These are phyloP conservation scores for Hermatobates lingyangjiaoensis DNA, from an alignment of 1,140 invertebrate species.

Conservation along the genomic window DNA sequence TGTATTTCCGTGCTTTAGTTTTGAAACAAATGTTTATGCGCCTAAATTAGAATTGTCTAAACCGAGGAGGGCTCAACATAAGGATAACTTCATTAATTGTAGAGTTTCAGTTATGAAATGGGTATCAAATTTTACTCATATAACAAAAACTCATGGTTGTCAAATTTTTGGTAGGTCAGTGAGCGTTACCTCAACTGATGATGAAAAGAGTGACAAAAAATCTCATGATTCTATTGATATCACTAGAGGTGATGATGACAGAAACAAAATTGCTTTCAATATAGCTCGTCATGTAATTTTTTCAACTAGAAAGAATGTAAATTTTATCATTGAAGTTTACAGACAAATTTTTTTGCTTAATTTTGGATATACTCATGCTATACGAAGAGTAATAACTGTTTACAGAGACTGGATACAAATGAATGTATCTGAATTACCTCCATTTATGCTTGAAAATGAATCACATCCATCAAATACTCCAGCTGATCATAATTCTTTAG, in stretches of 20 bases:
- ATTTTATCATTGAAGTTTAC: slow-evolving; percentile 87
- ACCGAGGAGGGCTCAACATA: neutral
- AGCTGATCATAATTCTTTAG: slow-evolving; percentile 20
- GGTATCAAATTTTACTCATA: slow-evolving; percentile 67
- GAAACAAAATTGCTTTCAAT: slow-evolving; percentile 24
- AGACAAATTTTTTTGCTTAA: slow-evolving; percentile 81
- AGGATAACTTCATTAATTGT: slow-evolving; percentile 30
- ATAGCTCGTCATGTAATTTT: slow-evolving; percentile 75
- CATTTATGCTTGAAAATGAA: slow-evolving; percentile 76
- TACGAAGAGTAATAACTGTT: slow-evolving; percentile 74
- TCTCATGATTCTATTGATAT: neutral
- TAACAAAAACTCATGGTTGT: slow-evolving; percentile 30
- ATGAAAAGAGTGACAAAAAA: neutral
- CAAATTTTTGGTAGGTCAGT: slow-evolving; percentile 18
- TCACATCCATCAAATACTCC: slow-evolving; percentile 41
- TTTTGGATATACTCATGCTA: slow-evolving; percentile 69
- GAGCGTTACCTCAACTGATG: slow-evolving; percentile 1
- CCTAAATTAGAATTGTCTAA: slow-evolving; percentile 41
- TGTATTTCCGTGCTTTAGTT: slow-evolving; percentile 77
- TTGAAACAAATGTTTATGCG: slow-evolving; percentile 67
- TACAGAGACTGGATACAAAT: slow-evolving; percentile 94
- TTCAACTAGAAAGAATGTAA: slow-evolving; percentile 74
- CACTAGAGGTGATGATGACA: slow-evolving; percentile 18
- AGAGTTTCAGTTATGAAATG: slow-evolving; percentile 75
- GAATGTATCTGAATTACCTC: slow-evolving; percentile 59